Evolutionary conservation across 2,113 vertebrate species (phyloP), one percentile per base, ranked within the genome.

Genomic region (Gopherus flavomarginatus): DNA sequence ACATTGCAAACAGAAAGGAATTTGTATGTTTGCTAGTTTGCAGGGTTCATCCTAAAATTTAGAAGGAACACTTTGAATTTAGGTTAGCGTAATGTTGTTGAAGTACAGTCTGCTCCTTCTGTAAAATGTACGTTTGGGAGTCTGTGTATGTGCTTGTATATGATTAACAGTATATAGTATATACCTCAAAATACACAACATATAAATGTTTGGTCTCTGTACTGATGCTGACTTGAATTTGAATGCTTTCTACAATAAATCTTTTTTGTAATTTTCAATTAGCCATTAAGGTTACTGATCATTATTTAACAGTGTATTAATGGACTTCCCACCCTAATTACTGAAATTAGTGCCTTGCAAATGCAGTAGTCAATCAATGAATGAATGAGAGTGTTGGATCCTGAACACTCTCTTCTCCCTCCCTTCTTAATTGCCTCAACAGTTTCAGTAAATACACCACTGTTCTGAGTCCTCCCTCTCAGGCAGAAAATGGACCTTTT

Each of bases 301-400:
- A 0, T 97, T 97, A 93, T 96, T 97, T 97, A 98, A 96, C 95
- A 96, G 49, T 89, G 38, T 97, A 95, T 97, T 98, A 98, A 97
- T 98, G 96, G 96, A 96, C 97, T 98, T 97, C 85, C 89, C 92
- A 59, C 83, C 82, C 93, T 98, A 97, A 98, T 98, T 97, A 96
- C 95, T 95, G 91, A 98, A 97, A 97, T 95, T 97, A 97, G 94
- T 97, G 95, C 94, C 91, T 96, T 92, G 90, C 92, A 97, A 98
- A 97, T 97, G 92, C 90, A 96, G 4, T 93, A 95, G 95, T 96
- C 96, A 96, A 80, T 98, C 86, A 97, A 86, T 97, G 91, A 92
- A 87, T 97, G 82, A 96, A 98, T 97, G 88, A 90, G 72, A 90
- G n/a, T 77, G 14, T 27, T 94, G 81, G 82, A 92, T 92, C 84